phyloP scores from a whole-genome alignment of 2,888 invertebrate species.

The Notodonta ziczac region DNA sequence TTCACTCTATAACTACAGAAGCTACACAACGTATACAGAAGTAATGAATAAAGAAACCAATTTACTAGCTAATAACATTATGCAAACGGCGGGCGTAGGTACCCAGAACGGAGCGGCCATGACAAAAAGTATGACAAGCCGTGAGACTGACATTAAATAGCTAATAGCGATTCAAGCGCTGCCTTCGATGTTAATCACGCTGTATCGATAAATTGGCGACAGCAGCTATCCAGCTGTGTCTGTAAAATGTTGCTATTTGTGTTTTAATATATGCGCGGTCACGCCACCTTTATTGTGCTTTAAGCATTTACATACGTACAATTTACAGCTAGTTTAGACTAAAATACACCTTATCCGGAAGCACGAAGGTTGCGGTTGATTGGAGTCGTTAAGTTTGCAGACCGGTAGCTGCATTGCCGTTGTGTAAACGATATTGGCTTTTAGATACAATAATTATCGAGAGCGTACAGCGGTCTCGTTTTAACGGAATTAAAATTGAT shows the following conservation, averaged over 20 bases:
- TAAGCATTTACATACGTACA: conserved; percentile 44
- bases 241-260: conserved; percentile 51
- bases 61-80: neutral
- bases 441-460: conserved; percentile 57
- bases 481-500: conserved; percentile 41
- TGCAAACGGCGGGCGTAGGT: neutral
- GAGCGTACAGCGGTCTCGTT: conserved; percentile 30
- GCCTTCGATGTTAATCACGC: conserved; percentile 53
- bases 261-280: conserved; percentile 64
- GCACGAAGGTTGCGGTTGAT: conserved; percentile 21
- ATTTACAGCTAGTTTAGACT: conserved; percentile 19
- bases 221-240: conserved; percentile 51
- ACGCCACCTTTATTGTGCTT: conserved; percentile 60
- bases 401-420: conserved; percentile 54
- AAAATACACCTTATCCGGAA: conserved; percentile 28
- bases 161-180: conserved; percentile 38
- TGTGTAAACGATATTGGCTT: conserved; percentile 50
- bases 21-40: too few species aligned
- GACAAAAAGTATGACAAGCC: neutral
- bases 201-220: conserved; percentile 57
- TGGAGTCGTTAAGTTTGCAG: conserved; percentile 21
- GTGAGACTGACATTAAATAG: conserved; percentile 29
- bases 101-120: neutral
- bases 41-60: neutral
- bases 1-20: too few species aligned